phyloP scores from a whole-genome alignment of 2,888 invertebrate species.

The Chorisops tibialis region DNA sequence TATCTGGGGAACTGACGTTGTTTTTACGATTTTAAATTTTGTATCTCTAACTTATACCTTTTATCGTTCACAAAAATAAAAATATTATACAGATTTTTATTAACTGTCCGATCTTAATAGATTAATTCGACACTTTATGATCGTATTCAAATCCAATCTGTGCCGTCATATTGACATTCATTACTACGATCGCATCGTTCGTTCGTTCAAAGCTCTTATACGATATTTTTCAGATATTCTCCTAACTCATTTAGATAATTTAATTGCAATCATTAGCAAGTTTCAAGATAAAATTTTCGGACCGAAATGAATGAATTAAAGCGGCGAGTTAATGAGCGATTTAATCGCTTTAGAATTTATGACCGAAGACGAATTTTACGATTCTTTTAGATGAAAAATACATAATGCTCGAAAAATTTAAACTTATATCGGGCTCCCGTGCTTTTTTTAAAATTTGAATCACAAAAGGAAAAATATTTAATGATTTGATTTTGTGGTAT shows the following conservation, averaged over 20 bases:
- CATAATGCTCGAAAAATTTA: not conserved
- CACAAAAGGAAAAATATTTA: no score
- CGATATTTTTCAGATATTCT: not conserved
- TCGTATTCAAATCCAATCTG: conserved; percentile 25
- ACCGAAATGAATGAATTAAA: no score
- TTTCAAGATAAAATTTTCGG: conserved; percentile 11
- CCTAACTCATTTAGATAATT: conserved; percentile 20
- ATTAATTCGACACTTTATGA: conserved; percentile 25
- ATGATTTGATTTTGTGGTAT: no score
- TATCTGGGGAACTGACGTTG: conserved; percentile 5
- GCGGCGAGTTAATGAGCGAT: no score
- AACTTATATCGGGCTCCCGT: no score
- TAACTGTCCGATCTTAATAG: conserved; percentile 10
- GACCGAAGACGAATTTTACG: no score
- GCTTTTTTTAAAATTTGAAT: no score
- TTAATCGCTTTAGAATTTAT: no score
- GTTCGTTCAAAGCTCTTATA: not conserved
- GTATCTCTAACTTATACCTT: not conserved
- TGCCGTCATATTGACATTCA: conserved; percentile 10
- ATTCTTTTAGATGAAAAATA: not conserved
- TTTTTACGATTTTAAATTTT: not conserved
- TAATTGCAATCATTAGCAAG: conserved; percentile 16
- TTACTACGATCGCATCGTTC: not conserved
- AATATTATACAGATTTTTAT: not conserved
- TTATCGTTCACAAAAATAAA: not conserved